These are phyloP conservation scores for Chamaedrilus cognettii DNA, from an alignment of 2,888 invertebrate species.

Conservation along the genomic window DNA sequence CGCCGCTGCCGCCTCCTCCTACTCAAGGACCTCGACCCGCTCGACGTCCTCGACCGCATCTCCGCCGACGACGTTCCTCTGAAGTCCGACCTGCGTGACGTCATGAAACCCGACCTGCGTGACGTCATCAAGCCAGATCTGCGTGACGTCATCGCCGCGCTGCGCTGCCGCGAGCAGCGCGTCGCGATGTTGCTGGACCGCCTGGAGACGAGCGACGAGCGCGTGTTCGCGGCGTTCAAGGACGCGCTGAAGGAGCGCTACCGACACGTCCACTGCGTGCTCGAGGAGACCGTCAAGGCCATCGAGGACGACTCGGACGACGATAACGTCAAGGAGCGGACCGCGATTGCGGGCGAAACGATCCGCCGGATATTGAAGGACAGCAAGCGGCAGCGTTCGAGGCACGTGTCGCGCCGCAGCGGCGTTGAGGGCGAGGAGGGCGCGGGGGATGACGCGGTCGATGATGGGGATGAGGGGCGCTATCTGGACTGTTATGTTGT, in stretches of 20 bases:
- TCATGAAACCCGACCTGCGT: background rate
- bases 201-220: slow-evolving; percentile 34
- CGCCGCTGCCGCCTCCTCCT: slow-evolving; percentile 36
- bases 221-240: slow-evolving; percentile 33
- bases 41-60: slow-evolving; percentile 23
- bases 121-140: background rate
- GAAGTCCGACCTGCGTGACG: slow-evolving; percentile 1
- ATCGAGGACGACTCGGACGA: slow-evolving; percentile 31
- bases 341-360: slow-evolving; percentile 33
- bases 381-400: background rate
- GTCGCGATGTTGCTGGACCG: slow-evolving; percentile 33
- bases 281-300: slow-evolving; percentile 34
- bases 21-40: slow-evolving; percentile 34
- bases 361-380: slow-evolving; percentile 22
- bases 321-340: slow-evolving; percentile 18
- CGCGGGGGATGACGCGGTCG: background rate
- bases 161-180: slow-evolving; percentile 20
- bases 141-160: slow-evolving; percentile 3
- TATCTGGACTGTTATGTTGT: slow-evolving; percentile 37
- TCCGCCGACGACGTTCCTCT: background rate
- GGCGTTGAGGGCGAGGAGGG: background rate
- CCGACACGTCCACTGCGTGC: slow-evolving; percentile 28
- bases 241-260: slow-evolving; percentile 34
- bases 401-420: background rate
- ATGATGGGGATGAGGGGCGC: slow-evolving; percentile 11